Evolutionary conservation across 2,888 invertebrate genomes (phyloP).

Genomic region (Stenotaenia linearis): DNA sequence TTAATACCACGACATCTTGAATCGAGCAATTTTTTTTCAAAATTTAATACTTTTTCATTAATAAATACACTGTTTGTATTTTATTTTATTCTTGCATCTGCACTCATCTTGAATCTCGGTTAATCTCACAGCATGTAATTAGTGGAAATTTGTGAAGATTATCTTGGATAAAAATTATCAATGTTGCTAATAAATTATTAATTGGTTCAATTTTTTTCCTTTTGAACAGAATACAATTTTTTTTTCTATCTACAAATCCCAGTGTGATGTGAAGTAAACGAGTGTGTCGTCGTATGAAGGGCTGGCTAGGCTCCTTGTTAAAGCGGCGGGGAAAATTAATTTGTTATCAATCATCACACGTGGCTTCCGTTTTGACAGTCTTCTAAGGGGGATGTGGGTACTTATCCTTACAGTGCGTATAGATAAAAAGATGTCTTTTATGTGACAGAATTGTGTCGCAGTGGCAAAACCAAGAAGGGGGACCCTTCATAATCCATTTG

Average conservation of each 20-base stretch:
- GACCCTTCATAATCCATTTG: conserved; percentile 9
- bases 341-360: conserved; percentile 9
- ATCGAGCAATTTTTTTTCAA: not conserved
- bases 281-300: not conserved
- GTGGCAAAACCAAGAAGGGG: not conserved
- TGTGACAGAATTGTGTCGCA: not conserved
- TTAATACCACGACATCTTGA: not conserved
- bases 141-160: not conserved
- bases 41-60: not conserved
- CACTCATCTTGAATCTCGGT: not conserved
- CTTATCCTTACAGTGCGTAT: not conserved
- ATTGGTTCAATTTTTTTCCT: not conserved
- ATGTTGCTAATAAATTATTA: not conserved
- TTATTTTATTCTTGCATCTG: not conserved
- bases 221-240: not conserved
- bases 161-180: not conserved
- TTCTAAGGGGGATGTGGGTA: not conserved
- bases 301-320: not conserved
- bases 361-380: conserved; percentile 9
- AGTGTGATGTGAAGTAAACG: not conserved
- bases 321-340: conserved; percentile 5
- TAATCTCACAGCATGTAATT: not conserved
- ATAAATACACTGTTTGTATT: not conserved
- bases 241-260: not conserved
- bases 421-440: conserved; percentile 9